Conservation (phyloP, 2,888 invertebrate species). For the Ectobius pallidus region DNA sequence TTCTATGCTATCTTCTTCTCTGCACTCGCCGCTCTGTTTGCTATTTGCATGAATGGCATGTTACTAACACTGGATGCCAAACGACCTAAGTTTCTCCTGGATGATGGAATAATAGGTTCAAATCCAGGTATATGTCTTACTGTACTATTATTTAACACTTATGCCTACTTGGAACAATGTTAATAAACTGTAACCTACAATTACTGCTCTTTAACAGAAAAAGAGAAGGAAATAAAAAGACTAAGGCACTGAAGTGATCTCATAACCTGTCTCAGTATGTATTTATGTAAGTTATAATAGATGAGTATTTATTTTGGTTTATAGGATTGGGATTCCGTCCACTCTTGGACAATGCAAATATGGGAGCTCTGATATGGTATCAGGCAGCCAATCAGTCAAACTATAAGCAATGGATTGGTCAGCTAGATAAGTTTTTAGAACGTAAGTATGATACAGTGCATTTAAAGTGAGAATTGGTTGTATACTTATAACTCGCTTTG, state of each 20-base stretch:
- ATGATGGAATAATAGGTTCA: constrained; percentile 78
- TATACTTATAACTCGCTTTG: too few species aligned
- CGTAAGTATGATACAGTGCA: constrained; percentile 60
- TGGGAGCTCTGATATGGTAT: constrained; percentile 65
- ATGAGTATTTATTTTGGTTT: too few species aligned
- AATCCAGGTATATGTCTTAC: constrained; percentile 61
- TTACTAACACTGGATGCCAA: constrained; percentile 69
- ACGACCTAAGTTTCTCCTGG: constrained; percentile 78
- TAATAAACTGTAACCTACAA: too few species aligned
- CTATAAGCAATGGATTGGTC: constrained; percentile 60
- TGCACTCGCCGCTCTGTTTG: constrained; percentile 81
- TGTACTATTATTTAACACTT: background rate
- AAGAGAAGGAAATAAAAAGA: too few species aligned
- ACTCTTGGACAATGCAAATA: constrained; percentile 57
- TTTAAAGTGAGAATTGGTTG: too few species aligned
- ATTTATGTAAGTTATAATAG: too few species aligned
- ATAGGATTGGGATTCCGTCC: constrained; percentile 71
- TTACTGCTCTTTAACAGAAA: too few species aligned
- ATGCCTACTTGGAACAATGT: too few species aligned
- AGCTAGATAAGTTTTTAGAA: constrained; percentile 62
- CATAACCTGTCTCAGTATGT: too few species aligned
- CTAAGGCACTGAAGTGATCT: too few species aligned
- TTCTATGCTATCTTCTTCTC: constrained; percentile 92
- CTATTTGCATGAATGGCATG: constrained; percentile 85
- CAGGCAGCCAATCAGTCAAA: constrained; percentile 60